Percentiles rank a stretch among this genome's conserved stretches.
phyloP scores from a whole-genome alignment of 2,888 invertebrate species.

The Phengaris alcon region DNA sequence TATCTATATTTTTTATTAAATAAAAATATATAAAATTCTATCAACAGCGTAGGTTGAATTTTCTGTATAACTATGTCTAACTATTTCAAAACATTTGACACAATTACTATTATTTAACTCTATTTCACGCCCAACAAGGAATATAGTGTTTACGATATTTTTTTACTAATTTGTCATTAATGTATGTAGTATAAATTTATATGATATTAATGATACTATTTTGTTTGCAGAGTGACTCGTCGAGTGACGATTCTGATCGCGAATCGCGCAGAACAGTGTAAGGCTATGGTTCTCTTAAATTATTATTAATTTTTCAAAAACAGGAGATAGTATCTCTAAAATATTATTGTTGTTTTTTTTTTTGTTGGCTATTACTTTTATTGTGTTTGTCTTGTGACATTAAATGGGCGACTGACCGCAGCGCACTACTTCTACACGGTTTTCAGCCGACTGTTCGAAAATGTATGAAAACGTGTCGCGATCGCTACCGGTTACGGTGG shows the following conservation, averaged over 20 bases:
- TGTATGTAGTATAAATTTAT: neutral
- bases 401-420: no score
- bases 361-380: no score
- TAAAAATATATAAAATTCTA: no score
- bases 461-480: no score
- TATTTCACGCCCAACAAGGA: neutral
- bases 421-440: no score
- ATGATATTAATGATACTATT: neutral
- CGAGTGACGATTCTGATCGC: neutral
- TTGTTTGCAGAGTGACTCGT: neutral
- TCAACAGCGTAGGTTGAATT: no score
- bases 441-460: no score
- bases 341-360: neutral
- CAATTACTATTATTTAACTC: neutral
- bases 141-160: neutral
- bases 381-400: no score
- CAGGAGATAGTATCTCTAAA: neutral
- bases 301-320: neutral
- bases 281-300: neutral
- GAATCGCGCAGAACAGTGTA: neutral
- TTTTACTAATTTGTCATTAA: neutral
- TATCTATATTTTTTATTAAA: no score
- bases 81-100: no score
- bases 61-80: no score
- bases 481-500: no score